Conservation (phyloP, 2,888 invertebrate species). For the Dryobota labecula region DNA sequence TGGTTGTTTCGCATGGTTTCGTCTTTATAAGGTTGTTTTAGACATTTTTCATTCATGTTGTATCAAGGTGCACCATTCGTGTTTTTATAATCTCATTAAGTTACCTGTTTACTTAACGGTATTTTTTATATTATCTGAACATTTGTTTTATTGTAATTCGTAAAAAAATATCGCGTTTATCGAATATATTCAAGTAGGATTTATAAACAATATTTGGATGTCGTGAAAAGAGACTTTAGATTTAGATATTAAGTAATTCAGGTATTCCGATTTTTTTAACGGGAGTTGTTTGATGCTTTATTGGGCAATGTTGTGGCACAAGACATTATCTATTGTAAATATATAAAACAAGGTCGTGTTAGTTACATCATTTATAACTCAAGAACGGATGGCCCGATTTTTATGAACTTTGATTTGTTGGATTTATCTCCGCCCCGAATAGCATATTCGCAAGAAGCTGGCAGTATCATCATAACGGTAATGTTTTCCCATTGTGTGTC, state of each 20-base stretch:
- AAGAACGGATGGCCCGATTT: too few species aligned
- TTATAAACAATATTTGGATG: not conserved
- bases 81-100: not conserved
- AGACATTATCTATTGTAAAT: too few species aligned
- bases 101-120: not conserved
- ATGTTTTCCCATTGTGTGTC: too few species aligned
- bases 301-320: not conserved
- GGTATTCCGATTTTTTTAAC: not conserved
- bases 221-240: not conserved
- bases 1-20: not conserved
- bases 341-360: too few species aligned
- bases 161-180: not conserved
- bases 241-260: not conserved
- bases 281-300: not conserved
- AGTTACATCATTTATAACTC: too few species aligned
- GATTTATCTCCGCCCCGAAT: too few species aligned
- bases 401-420: too few species aligned
- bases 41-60: conserved; percentile 1
- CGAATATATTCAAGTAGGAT: not conserved
- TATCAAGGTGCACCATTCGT: not conserved
- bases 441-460: too few species aligned
- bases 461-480: too few species aligned
- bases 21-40: not conserved
- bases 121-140: not conserved
- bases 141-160: not conserved